A percentile compares a stretch with the other conserved stretches of the same genome.
Conservation (phyloP, 2,113 vertebrate genomes). For the Reinhardtius hippoglossoides region DNA sequence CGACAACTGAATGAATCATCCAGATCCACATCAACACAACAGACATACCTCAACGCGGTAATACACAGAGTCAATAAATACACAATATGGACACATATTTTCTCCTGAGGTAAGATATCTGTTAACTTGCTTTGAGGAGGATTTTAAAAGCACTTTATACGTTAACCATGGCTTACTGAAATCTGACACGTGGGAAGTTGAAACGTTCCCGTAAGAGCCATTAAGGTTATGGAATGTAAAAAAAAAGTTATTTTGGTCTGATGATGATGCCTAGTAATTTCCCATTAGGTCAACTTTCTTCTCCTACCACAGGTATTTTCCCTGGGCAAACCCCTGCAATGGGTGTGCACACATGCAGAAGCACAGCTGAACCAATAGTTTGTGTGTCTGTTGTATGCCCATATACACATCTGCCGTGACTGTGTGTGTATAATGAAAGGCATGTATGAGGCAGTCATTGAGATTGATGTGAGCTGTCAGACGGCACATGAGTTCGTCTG, state of each 20-base stretch:
- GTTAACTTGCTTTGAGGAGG: neutral
- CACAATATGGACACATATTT: neutral
- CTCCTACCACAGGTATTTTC: conserved; percentile 71
- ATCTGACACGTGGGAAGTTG: conserved; percentile 47
- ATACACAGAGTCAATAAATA: neutral
- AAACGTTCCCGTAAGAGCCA: conserved; percentile 50
- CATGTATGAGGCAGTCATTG: neutral
- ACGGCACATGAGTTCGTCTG: neutral
- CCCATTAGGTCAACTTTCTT: conserved; percentile 67
- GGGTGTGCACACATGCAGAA: conserved; percentile 42
- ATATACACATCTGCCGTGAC: conserved; percentile 12
- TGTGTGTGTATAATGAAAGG: neutral
- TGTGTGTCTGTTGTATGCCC: neutral
- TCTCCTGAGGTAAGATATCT: neutral
- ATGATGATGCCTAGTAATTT: conserved; percentile 64
- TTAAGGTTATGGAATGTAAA: conserved; percentile 48
- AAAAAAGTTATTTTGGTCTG: conserved; percentile 49
- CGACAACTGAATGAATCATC: neutral
- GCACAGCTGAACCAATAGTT: conserved; percentile 36
- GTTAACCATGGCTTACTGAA: neutral
- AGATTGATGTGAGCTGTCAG: neutral
- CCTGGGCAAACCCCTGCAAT: conserved; percentile 57
- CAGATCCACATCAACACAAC: neutral
- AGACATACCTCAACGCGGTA: neutral
- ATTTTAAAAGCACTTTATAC: conserved; percentile 19